Percentiles rank a stretch among this genome's conserved stretches.
These are phyloP conservation scores for Nomada fucata DNA, from an alignment of 2,888 invertebrate species.

Conservation along the genomic window DNA sequence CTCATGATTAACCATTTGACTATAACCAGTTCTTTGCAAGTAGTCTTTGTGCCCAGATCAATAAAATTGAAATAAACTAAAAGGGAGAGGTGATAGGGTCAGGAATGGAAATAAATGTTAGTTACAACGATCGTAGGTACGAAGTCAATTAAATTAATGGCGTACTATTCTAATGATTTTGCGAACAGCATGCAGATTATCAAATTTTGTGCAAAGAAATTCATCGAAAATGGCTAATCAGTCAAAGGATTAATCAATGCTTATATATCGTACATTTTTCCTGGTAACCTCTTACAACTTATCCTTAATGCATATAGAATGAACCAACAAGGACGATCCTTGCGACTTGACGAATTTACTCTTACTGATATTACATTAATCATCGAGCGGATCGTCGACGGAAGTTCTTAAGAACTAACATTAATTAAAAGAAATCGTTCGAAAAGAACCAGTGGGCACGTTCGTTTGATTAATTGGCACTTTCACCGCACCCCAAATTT, in stretches of 20 bases:
- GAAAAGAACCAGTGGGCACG: slow-evolving; percentile 30
- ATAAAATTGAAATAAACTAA: no score
- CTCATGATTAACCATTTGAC: slow-evolving; percentile 16
- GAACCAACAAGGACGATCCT: slow-evolving; percentile 19
- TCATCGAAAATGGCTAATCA: no score
- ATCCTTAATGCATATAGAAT: background rate
- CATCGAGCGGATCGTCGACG: slow-evolving; percentile 30
- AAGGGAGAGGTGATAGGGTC: no score
- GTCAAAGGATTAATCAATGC: slow-evolving; percentile 41
- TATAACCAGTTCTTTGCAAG: background rate
- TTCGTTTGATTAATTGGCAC: slow-evolving; percentile 64
- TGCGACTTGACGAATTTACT: slow-evolving; percentile 24
- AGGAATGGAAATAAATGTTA: no score
- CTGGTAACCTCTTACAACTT: background rate
- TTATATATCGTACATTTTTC: background rate
- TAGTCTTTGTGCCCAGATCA: no score
- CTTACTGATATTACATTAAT: slow-evolving; percentile 31
- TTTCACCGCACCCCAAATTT: slow-evolving; percentile 44
- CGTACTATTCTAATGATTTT: background rate
- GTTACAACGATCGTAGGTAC: no score
- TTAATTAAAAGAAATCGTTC: slow-evolving; percentile 37
- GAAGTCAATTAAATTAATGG: background rate
- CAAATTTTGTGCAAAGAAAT: background rate
- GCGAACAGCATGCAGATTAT: background rate
- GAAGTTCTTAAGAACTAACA: slow-evolving; percentile 22